phyloP scores from a whole-genome alignment of 2,113 vertebrate species.

The Bufo gargarizans region DNA sequence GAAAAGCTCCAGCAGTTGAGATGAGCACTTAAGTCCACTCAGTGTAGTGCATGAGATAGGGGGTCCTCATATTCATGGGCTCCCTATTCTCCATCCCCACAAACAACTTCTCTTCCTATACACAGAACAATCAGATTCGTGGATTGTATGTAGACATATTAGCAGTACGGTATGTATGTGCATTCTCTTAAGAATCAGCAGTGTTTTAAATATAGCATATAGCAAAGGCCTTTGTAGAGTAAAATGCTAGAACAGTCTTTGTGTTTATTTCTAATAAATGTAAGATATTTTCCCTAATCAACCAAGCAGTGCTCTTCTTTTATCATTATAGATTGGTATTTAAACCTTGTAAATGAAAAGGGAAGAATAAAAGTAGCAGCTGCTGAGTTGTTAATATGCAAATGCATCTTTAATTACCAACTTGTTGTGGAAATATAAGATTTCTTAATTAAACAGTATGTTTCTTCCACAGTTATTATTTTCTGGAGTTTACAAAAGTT shows the following conservation, averaged over 20 bases:
- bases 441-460: constrained; percentile 47
- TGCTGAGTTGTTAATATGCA: constrained; percentile 56
- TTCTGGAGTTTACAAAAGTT: background rate
- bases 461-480: constrained; percentile 28
- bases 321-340: constrained; percentile 54
- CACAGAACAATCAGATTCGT: no score
- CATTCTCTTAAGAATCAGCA: background rate
- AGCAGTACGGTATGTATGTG: no score
- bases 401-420: constrained; percentile 53
- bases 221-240: background rate
- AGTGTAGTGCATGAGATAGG: no score
- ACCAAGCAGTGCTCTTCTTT: constrained; percentile 38
- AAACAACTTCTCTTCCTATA: no score
- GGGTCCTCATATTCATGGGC: no score
- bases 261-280: constrained; percentile 24
- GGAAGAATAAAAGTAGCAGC: constrained; percentile 55
- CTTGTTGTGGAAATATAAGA: constrained; percentile 50
- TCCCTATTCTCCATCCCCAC: no score
- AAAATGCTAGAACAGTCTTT: constrained; percentile 14
- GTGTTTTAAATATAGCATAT: background rate
- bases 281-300: constrained; percentile 51
- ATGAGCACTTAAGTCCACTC: no score
- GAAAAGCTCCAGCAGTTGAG: no score
- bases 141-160: no score
- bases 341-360: constrained; percentile 53